A percentile compares a stretch with the other conserved stretches of the same genome.
Conservation (phyloP, 37 sponge, comb jelly and placozoan genomes). For the Tethya wilhelma region DNA sequence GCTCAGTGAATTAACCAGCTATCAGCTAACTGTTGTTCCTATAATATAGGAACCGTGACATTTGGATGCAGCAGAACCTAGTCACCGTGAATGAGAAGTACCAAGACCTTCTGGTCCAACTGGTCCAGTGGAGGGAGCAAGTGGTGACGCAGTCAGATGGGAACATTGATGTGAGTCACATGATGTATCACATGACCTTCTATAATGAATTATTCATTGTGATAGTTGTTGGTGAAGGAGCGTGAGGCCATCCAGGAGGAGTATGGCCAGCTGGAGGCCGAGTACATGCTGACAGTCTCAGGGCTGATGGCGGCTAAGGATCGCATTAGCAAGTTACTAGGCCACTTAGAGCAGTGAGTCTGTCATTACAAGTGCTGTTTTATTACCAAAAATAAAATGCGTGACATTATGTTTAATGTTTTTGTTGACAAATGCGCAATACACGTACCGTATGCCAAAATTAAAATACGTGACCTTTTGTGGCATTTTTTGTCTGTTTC, state of each 20-base stretch:
- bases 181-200: not conserved
- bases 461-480: not conserved
- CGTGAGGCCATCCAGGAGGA: constrained; percentile 35
- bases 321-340: constrained; percentile 42
- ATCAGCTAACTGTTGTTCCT: too few relatives aligned
- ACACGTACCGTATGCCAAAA: too few relatives aligned
- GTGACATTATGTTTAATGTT: too few relatives aligned
- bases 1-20: not conserved
- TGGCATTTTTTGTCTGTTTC: not conserved
- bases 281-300: constrained; percentile 32
- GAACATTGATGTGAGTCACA: constrained; percentile 18
- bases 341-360: constrained; percentile 54
- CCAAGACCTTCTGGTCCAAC: constrained; percentile 29
- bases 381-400: too few relatives aligned
- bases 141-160: constrained; percentile 37
- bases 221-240: constrained; percentile 21
- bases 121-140: constrained; percentile 48
- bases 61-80: too few relatives aligned
- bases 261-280: constrained; percentile 52
- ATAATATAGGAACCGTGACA: too few relatives aligned
- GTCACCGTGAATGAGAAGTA: too few relatives aligned
- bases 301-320: constrained; percentile 71
- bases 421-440: too few relatives aligned
- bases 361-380: too few relatives aligned
- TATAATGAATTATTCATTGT: not conserved